Base-by-base conservation (phyloP, 2,888 invertebrate genomes). In the Eupithecia tripunctaria region DNA sequence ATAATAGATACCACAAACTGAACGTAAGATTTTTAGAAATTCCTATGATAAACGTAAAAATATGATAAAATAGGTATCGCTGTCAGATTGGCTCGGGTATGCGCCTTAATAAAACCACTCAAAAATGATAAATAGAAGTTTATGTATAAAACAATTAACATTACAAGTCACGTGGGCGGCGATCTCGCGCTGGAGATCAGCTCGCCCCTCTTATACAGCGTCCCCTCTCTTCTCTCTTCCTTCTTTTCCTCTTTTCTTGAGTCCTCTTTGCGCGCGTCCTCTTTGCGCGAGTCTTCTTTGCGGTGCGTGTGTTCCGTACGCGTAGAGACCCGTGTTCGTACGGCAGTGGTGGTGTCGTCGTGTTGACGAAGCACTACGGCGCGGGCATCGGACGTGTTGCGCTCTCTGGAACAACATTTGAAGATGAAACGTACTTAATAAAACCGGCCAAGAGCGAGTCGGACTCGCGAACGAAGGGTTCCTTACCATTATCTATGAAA, bases 131-230 rank as follows among this genome's bases (percentile, higher is more conserved):
- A 92, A 92, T 92, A 93, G 90, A 90, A 85, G 89, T 94, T 89
- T 92, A 93, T 92, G 89, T 92, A 92, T 91, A 91, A 92, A 92
- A 86, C 87, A 86, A 21, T 51, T 51, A 51, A 51, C 10, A 84
- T 83, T 74, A 43, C 82, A 88, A 84, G 91, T 94, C 94, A 93
- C 86, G 92, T 89, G 72, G 90, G 89, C 73, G 87, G 90, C 68
- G 89, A 85, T 67, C 95, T 96, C 75, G 97, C 97, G 90, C 97
- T 97, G 62, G 97, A 97, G 83, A 98, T 97, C 72, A 97, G 93
- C 89, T 97, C 97, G 75, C 97, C 95, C 76, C 97, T 93, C 90
- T 97, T 97, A 95, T 97, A 97, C 27, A 97, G 95, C 69, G 95
- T 91, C 76, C 82, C 83, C 76, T 81, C 85, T 75, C 85, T 86